A percentile compares a stretch with the other conserved stretches of the same genome.
phyloP scores from a whole-genome alignment of 2,113 vertebrate species.

The Callopanchax toddi region DNA sequence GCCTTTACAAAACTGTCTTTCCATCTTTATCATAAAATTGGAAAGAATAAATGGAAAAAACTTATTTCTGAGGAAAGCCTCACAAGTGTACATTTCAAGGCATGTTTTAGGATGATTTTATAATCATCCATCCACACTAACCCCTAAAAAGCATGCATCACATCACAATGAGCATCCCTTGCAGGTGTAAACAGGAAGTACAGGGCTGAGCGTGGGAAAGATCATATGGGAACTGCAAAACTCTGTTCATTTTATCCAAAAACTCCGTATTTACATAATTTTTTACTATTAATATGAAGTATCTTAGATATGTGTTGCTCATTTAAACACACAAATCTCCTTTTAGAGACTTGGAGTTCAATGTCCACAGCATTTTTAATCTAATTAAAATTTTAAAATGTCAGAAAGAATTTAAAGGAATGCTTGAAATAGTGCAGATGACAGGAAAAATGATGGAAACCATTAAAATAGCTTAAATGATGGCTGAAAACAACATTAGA shows the following conservation, averaged over 20 bases:
- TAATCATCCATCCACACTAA: no score
- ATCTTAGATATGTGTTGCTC: not conserved
- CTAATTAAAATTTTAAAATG: no score
- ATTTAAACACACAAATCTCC: no score
- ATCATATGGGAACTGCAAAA: not conserved
- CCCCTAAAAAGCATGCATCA: no score
- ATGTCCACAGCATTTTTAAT: no score
- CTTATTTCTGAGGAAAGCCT: no score
- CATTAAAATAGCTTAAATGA: not conserved
- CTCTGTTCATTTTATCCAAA: not conserved
- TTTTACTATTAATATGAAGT: not conserved
- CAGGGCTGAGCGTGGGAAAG: not conserved
- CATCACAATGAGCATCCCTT: not conserved
- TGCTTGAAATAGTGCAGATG: not conserved
- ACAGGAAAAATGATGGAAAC: not conserved
- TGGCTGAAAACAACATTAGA: not conserved
- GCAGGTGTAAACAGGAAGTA: not conserved
- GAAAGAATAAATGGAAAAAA: not conserved
- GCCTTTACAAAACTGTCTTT: conserved; percentile 55
- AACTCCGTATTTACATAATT: not conserved
- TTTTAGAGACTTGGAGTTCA: not conserved
- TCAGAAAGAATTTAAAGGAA: no score
- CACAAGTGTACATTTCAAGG: no score
- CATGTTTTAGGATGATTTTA: no score
- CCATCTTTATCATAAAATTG: not conserved